Base-by-base conservation (phyloP, 2,888 invertebrate species). In the Cistogaster globosa region DNA sequence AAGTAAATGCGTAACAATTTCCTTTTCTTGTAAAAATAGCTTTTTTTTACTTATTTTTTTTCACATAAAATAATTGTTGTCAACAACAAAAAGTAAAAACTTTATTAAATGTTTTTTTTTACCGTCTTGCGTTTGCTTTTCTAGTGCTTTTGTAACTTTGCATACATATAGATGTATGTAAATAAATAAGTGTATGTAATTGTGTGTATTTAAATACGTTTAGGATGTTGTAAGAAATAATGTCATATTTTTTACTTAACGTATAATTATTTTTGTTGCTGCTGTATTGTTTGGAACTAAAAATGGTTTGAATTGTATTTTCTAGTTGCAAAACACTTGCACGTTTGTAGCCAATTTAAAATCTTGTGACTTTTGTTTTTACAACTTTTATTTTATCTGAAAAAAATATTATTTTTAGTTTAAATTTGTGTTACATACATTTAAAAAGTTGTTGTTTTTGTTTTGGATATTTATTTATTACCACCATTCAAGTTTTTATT, bases 201-300 rank as follows among this genome's bases (percentile, higher is more conserved):
- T 48, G 20, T 48, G 18, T 1, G 18, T 57, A 32, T 36, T 5
- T 75, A n/a, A 1, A 42, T 42, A 42, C 14, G 42, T 42, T 42
- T 42, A n/a, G 42, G 32, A 74, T 80, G 79, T 79, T 65, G 72
- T 65, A 80, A 80, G 58, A 58, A 72, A 72, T 72, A 79, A 80
- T 74, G 80, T 74, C 58, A 80, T 80, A 32, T 58, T 79, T 79
- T 22, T 78, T 68, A 57, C 16, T 78, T 36, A 22, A 6, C 16
- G 71, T 63, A 53, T 72, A 16, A 53, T 72, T 65, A 8, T 48
- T 71, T 14, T 71, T 63, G 36, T 69, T 57, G 11, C 26, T 55
- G 20, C 60, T 53, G 16, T n/a, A 26, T 51, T 38, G 38, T 42
- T 32, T 72, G 48, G 14, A 72, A 65, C 65, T 72, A 38, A 26